These are phyloP conservation scores for Zaprionus capensis DNA, from an alignment of 1,140 invertebrate species.

Conservation along the genomic window DNA sequence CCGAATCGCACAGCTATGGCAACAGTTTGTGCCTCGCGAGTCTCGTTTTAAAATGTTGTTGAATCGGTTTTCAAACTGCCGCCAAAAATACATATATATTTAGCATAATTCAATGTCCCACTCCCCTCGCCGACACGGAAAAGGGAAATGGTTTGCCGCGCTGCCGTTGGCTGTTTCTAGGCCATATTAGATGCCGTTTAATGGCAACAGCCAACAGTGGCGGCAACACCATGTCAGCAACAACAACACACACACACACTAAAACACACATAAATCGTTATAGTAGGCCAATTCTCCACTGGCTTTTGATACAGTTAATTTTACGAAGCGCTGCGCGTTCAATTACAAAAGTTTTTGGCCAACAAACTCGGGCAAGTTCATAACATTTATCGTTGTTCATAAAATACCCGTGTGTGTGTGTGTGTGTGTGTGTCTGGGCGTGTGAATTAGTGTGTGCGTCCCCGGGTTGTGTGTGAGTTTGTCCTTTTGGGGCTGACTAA, in stretches of 20 bases:
- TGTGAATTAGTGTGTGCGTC: neutral
- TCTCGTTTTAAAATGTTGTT: constrained; percentile 6
- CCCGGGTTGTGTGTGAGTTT: constrained; percentile 10
- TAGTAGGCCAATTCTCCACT: constrained; percentile 47
- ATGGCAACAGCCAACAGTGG: neutral
- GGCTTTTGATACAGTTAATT: constrained; percentile 60
- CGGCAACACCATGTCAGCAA: neutral
- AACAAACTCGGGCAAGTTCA: constrained; percentile 66
- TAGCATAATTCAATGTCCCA: constrained; percentile 8
- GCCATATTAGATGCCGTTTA: constrained; percentile 25
- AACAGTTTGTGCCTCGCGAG: constrained; percentile 1
- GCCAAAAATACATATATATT: constrained; percentile 8
- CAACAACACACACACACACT: neutral
- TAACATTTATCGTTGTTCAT: constrained; percentile 76
- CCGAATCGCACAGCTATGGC: neutral
- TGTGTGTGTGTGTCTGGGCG: constrained; percentile 18
- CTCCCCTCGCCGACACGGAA: neutral
- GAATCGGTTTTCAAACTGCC: constrained; percentile 16
- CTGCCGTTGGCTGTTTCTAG: constrained; percentile 3
- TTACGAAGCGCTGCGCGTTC: constrained; percentile 51
- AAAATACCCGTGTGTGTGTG: constrained; percentile 47
- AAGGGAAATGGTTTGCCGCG: neutral
- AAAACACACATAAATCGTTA: constrained; percentile 34
- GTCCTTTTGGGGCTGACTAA: constrained; percentile 33
- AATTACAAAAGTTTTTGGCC: constrained; percentile 76